A percentile compares a stretch with the other conserved stretches of the same genome.
phyloP scores from a whole-genome alignment of 2,888 invertebrate species.

The Keiferia lycopersicella region DNA sequence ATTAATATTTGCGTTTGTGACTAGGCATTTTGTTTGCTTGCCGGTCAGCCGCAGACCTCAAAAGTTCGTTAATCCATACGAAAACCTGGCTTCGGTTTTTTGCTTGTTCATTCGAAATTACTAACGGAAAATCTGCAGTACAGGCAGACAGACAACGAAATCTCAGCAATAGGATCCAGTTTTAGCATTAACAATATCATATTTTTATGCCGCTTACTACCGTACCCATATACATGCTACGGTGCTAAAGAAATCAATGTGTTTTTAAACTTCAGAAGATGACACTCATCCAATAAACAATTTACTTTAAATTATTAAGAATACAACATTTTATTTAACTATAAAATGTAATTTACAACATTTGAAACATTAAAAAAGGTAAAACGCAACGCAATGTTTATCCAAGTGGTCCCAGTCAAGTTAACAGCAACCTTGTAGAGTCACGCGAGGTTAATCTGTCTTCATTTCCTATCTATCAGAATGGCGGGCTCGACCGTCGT shows the following conservation, averaged over 20 bases:
- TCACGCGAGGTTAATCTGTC: constrained; percentile 78
- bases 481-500: constrained; percentile 41
- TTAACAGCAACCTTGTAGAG: constrained; percentile 56
- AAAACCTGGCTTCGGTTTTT: neutral
- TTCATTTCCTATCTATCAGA: constrained; percentile 81
- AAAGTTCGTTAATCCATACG: constrained; percentile 23
- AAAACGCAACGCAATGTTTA: constrained; percentile 38
- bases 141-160: too few species aligned
- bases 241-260: too few species aligned
- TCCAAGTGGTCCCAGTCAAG: constrained; percentile 39
- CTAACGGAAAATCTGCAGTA: neutral
- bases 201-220: too few species aligned
- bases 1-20: constrained; percentile 58
- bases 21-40: constrained; percentile 47
- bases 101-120: neutral
- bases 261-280: too few species aligned
- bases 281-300: too few species aligned
- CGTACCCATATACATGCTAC: too few species aligned
- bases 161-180: too few species aligned
- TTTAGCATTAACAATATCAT: too few species aligned
- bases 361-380: neutral
- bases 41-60: constrained; percentile 36
- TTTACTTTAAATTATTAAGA: too few species aligned
- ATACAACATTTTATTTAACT: too few species aligned
- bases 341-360: neutral